Percentiles rank a stretch among this genome's conserved stretches.
These are phyloP conservation scores for Hypotaenidia okinawae DNA, from an alignment of 2,797 vertebrate genomes.

Conservation along the genomic window DNA sequence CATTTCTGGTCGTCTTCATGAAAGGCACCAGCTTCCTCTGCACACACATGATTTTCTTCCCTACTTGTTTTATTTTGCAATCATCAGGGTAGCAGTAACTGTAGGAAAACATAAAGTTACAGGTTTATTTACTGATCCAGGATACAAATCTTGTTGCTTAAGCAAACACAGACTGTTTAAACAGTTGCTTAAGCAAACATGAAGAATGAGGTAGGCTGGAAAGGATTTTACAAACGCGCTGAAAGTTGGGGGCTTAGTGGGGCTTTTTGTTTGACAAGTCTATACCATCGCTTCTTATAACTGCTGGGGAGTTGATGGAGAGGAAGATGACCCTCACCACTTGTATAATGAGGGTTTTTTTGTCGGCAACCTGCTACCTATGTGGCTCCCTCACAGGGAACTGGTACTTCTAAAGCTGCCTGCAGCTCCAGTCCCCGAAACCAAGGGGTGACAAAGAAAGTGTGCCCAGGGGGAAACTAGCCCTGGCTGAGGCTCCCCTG, in stretches of 20 bases:
- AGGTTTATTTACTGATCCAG: slow-evolving; percentile 16
- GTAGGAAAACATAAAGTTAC: background rate
- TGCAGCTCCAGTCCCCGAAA: background rate
- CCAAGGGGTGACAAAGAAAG: background rate
- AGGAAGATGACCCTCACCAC: background rate
- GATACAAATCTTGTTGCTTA: slow-evolving; percentile 1
- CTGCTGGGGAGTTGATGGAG: background rate
- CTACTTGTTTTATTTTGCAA: background rate
- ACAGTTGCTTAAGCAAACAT: background rate
- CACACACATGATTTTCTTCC: background rate
- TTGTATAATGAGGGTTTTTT: fast-evolving
- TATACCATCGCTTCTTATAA: background rate
- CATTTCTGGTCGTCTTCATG: background rate
- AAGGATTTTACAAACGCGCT: background rate
- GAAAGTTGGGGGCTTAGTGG: background rate
- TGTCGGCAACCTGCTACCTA: background rate
- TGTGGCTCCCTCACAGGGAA: background rate
- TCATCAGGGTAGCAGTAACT: background rate
- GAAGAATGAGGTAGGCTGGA: background rate
- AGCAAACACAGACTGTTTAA: slow-evolving; percentile 37
- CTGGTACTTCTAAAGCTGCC: background rate
- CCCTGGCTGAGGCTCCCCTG: background rate
- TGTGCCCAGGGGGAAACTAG: fast-evolving
- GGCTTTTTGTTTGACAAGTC: background rate
- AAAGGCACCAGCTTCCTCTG: background rate